Evolutionary conservation across 2,797 vertebrate species (phyloP).

Genomic region (Eulemur coronatus): DNA sequence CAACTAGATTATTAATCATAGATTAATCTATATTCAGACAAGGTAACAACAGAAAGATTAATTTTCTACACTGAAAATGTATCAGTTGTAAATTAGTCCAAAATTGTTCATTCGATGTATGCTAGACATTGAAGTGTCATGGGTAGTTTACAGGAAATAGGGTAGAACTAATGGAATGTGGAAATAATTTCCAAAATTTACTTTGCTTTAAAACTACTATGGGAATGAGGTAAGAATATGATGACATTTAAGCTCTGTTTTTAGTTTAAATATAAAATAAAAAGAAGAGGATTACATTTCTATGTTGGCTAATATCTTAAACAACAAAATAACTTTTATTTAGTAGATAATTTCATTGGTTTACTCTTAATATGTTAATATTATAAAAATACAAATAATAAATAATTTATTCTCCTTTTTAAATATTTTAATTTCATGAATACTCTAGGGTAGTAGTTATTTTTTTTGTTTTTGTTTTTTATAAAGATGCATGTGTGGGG

Average conservation of each 20-base stretch:
- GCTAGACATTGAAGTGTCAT: background rate
- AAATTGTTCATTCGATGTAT: background rate
- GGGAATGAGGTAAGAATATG: background rate
- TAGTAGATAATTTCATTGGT: background rate
- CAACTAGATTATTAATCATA: background rate
- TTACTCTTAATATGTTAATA: background rate
- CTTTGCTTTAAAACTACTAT: background rate
- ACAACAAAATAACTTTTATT: background rate
- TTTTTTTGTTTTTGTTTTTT: background rate
- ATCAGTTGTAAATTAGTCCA: background rate
- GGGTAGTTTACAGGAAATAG: background rate
- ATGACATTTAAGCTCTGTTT: background rate
- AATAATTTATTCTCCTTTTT: background rate
- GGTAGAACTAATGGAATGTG: background rate
- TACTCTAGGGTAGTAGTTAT: background rate
- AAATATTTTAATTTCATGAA: conserved; percentile 35
- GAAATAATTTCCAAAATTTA: background rate
- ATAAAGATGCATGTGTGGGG: background rate
- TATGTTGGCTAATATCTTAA: background rate
- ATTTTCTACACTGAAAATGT: background rate
- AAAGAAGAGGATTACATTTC: background rate
- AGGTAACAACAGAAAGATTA: conserved; percentile 4
- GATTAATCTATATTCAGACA: background rate
- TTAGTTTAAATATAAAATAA: background rate
- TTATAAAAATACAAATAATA: background rate